Evolutionary conservation across 1,140 invertebrate species (phyloP), one percentile per base, ranked within the genome.

Genomic region (Diabrotica virgifera): DNA sequence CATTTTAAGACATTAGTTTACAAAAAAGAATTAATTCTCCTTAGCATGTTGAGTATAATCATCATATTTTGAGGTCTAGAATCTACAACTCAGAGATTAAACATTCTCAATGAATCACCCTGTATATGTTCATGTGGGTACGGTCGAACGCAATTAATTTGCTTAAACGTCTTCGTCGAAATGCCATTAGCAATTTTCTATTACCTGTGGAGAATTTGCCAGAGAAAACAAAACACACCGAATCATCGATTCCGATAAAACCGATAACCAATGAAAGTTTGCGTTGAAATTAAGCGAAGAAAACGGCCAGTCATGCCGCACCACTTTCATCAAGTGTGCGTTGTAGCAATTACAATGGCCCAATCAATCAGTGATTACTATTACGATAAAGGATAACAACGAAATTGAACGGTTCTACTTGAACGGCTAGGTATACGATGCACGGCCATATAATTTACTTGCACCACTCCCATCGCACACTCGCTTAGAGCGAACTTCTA

Each of bases 261-360:
- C 59, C 60, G 63, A 64, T 64, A 64, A 50, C 70, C 70, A 71
- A 71, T 71, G 62, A 57, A 58, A 69, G 59, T 46, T 58, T 61
- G 54, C 58, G 63, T 63, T 69, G 69, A 69, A 71, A 71, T 71
- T 71, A 69, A 71, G 67, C 62, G 64, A 71, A 66, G 70, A 71
- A 71, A 71, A 71, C 64, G 65, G 67, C 70, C 67, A 71, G 70
- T 71, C 70, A 71, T 71, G 67, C 67, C 52, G 63, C 55, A 54
- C 62, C 53, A 65, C 59, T 70, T 70, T 70, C 66, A 68, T 68
- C 63, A 68, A 68, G 62, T 70, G 63, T 62, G 53, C 66, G 63
- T 62, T 62, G 60, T 58, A 53, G 61, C 64, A 68, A 68, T 63
- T 63, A 65, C 57, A 65, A 38, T 36, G 6, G 62, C 6, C 69